These are phyloP conservation scores for Drepana falcataria DNA, from an alignment of 2,888 invertebrate genomes.

Conservation along the genomic window DNA sequence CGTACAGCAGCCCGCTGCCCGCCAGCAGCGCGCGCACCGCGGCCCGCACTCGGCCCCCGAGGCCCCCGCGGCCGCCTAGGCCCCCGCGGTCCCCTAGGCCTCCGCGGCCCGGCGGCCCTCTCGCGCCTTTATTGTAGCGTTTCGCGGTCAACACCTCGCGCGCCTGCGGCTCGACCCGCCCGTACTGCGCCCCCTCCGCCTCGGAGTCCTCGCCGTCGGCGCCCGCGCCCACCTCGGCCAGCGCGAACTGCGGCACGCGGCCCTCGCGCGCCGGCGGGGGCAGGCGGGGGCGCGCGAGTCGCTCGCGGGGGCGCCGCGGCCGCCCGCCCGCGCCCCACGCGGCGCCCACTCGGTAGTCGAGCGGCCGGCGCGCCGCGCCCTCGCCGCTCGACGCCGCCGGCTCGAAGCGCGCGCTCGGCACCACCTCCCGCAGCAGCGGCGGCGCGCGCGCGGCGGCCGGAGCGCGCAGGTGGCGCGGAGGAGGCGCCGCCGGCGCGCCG, in stretches of 20 bases:
- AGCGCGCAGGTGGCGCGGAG: conserved; percentile 16
- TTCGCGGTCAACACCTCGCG: too few species aligned
- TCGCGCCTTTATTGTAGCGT: too few species aligned
- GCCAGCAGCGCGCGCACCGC: conserved; percentile 78
- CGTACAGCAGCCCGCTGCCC: conserved; percentile 65
- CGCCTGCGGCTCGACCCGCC: too few species aligned
- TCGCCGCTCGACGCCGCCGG: conserved; percentile 9
- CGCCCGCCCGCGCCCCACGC: conserved; percentile 18
- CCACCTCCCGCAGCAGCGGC: conserved; percentile 7
- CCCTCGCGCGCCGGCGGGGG: conserved; percentile 15
- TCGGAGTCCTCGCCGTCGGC: too few species aligned
- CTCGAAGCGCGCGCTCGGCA: conserved; percentile 10
- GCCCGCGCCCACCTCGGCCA: conserved; percentile 34
- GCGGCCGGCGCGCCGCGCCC: conserved; percentile 16
- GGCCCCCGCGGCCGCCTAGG: conserved; percentile 52
- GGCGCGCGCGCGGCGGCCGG: conserved; percentile 8
- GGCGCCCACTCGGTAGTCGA: conserved; percentile 8
- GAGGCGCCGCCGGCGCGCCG: conserved; percentile 17
- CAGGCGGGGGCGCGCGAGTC: conserved; percentile 27
- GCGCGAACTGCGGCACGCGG: conserved; percentile 31
- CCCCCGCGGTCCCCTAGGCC: conserved; percentile 6
- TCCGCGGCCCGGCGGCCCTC: conserved; percentile 1
- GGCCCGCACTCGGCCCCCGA: conserved; percentile 51
- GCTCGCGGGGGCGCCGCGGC: conserved; percentile 17
- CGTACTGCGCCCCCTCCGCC: too few species aligned